phyloP scores from a whole-genome alignment of 2,113 vertebrate species.

The Hystrix cristata region DNA sequence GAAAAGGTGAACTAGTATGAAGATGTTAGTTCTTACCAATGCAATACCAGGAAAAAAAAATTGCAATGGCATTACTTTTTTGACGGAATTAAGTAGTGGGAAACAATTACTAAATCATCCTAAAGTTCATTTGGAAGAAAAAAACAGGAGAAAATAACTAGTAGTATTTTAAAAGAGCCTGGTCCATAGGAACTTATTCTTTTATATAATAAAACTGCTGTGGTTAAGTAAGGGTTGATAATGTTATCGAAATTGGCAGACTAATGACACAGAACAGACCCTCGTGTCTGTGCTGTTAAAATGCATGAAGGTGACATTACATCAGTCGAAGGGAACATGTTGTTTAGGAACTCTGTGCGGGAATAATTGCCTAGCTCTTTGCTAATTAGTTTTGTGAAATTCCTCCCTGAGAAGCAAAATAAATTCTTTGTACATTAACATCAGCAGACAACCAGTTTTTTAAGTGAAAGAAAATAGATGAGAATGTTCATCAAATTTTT shows the following conservation, averaged over 20 bases:
- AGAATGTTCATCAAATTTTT: background rate
- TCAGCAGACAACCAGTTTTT: conserved; percentile 11
- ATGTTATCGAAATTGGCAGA: background rate
- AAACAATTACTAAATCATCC: background rate
- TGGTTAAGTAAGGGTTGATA: background rate
- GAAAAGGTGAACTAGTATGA: background rate
- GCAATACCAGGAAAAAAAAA: background rate
- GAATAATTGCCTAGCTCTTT: background rate
- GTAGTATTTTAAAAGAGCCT: background rate
- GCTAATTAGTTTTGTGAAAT: background rate
- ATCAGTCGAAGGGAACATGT: background rate
- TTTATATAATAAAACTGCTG: fast-evolving
- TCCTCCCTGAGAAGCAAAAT: background rate
- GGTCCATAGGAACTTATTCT: background rate
- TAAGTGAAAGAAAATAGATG: background rate
- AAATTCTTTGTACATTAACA: background rate
- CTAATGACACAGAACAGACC: background rate
- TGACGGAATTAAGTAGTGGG: background rate
- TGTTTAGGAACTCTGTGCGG: background rate
- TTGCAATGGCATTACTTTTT: background rate
- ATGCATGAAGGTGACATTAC: background rate
- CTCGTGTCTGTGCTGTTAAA: background rate
- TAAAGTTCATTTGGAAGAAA: background rate
- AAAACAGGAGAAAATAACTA: background rate
- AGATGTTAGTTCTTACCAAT: background rate